phyloP scores from a whole-genome alignment of 2,888 invertebrate species.

The Achlya flavicornis region DNA sequence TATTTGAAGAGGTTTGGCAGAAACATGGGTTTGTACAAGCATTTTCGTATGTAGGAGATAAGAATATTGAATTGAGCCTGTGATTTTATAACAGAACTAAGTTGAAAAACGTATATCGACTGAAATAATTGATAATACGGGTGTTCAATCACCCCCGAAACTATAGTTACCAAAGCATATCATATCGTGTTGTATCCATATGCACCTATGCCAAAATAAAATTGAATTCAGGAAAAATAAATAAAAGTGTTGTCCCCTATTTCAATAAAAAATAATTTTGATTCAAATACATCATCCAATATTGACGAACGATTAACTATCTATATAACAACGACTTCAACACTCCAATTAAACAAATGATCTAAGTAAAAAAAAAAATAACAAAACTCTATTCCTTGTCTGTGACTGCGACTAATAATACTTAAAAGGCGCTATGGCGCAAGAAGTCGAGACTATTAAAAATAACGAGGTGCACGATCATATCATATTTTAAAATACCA shows the following conservation, averaged over 20 bases:
- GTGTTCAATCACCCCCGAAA: no score
- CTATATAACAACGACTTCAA: no score
- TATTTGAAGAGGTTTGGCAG: slow-evolving; percentile 9
- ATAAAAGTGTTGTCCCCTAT: no score
- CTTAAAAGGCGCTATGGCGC: neutral
- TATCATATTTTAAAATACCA: neutral
- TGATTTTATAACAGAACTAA: neutral
- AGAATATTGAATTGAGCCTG: neutral
- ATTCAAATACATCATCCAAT: no score
- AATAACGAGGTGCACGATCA: slow-evolving; percentile 19
- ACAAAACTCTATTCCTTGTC: neutral
- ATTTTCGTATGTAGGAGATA: slow-evolving; percentile 21
- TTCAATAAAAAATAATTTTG: no score
- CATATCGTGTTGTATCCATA: no score
- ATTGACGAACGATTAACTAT: no score
- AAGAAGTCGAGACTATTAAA: slow-evolving; percentile 15
- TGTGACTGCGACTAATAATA: neutral
- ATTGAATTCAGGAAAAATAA: no score
- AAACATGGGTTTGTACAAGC: slow-evolving; percentile 23
- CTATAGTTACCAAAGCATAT: no score
- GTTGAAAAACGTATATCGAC: neutral
- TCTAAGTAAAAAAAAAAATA: neutral
- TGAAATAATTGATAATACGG: neutral
- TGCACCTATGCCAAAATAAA: no score
- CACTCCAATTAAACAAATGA: no score